Conservation (phyloP, 2,888 invertebrate genomes). For the Tanaodytes sp. region DNA sequence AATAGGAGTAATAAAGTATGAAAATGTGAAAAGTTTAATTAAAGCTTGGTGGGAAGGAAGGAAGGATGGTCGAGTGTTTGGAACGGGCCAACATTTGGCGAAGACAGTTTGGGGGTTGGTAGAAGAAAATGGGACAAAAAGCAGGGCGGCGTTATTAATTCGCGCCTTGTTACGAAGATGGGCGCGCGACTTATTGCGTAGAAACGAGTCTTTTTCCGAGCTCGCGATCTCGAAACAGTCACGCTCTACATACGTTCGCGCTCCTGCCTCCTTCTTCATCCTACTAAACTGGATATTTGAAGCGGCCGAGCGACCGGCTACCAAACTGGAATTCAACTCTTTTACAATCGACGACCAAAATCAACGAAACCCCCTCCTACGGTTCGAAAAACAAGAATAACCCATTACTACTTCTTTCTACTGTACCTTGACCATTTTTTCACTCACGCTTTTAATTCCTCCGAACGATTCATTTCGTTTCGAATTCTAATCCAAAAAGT, state of each 20-base stretch:
- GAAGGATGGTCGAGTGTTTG: too few species aligned
- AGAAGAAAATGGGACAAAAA: too few species aligned
- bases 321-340: slow-evolving; percentile 51
- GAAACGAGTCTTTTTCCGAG: slow-evolving; percentile 56
- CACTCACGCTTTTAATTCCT: too few species aligned
- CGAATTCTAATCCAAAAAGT: too few species aligned
- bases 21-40: too few species aligned
- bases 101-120: too few species aligned
- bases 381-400: slow-evolving; percentile 25
- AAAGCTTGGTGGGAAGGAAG: too few species aligned
- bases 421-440: neutral
- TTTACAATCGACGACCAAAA: slow-evolving; percentile 46
- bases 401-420: neutral
- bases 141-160: too few species aligned
- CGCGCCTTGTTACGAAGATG: slow-evolving; percentile 1
- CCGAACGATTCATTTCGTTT: too few species aligned
- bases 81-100: too few species aligned
- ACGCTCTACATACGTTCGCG: slow-evolving; percentile 61
- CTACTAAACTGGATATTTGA: slow-evolving; percentile 62
- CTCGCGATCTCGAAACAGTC: slow-evolving; percentile 59
- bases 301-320: slow-evolving; percentile 52
- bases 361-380: slow-evolving; percentile 25
- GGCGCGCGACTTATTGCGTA: slow-evolving; percentile 47
- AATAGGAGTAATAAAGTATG: too few species aligned
- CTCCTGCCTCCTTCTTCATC: slow-evolving; percentile 62